Evolutionary conservation across 2,888 invertebrate genomes (phyloP).

Genomic region (Oligia strigilis): DNA sequence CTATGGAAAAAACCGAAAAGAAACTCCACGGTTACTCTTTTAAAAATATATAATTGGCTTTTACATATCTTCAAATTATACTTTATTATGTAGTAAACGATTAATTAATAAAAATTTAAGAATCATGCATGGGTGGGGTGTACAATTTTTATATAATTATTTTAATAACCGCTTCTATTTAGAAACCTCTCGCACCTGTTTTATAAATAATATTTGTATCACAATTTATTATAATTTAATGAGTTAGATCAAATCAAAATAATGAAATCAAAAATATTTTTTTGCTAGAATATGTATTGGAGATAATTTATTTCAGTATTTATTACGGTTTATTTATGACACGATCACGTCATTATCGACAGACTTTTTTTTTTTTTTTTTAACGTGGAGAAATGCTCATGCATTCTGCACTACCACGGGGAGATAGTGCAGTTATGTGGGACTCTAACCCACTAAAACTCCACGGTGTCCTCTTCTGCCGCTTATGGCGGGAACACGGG

Average conservation of each 20-base stretch:
- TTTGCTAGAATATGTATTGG: too few species aligned
- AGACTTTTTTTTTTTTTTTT: too few species aligned
- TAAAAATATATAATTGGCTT: neutral
- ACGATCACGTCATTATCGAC: too few species aligned
- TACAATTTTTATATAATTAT: neutral
- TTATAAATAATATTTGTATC: constrained; percentile 26
- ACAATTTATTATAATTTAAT: neutral
- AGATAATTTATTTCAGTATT: too few species aligned
- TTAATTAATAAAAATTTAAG: neutral
- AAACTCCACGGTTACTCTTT: neutral
- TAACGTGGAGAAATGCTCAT: too few species aligned
- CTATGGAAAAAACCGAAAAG: neutral
- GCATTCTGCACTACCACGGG: too few species aligned
- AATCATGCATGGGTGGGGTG: neutral
- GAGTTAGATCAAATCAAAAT: neutral
- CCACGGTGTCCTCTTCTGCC: too few species aligned
- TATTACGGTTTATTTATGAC: too few species aligned
- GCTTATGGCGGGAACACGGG: too few species aligned
- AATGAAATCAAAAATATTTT: too few species aligned
- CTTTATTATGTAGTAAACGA: neutral
- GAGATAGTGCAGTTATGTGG: too few species aligned
- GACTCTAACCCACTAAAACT: too few species aligned
- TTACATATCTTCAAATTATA: neutral
- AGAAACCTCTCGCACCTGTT: constrained; percentile 1
- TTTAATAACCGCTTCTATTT: neutral